A percentile compares a stretch with the other conserved stretches of the same genome.
Evolutionary conservation across 2,113 vertebrate genomes (phyloP).

Genomic region (Corapipo altera): DNA sequence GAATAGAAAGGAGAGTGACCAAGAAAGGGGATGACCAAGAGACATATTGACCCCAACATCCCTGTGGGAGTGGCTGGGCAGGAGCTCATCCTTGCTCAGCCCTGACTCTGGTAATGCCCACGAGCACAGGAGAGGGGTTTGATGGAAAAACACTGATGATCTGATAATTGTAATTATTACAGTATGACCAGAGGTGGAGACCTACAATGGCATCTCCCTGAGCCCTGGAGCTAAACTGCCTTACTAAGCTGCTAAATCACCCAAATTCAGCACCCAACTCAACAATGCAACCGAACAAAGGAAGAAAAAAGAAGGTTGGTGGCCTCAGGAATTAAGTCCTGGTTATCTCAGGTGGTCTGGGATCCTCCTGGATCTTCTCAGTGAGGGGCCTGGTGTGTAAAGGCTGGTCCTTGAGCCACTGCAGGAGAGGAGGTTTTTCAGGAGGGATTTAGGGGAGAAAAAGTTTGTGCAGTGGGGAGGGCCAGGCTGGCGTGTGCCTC

Average conservation of each 20-base stretch:
- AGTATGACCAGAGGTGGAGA: neutral
- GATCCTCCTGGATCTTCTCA: neutral
- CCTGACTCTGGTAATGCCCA: rapidly evolving
- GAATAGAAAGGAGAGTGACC: neutral
- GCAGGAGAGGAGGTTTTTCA: neutral
- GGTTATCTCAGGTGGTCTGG: neutral
- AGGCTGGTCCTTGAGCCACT: rapidly evolving
- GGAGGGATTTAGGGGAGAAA: neutral
- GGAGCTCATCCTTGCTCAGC: neutral
- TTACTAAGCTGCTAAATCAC: rapidly evolving
- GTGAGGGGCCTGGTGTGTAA: too few species aligned
- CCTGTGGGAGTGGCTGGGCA: neutral
- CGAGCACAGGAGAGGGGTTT: rapidly evolving
- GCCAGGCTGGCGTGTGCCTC: neutral
- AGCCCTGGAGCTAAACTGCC: rapidly evolving
- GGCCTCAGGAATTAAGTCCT: neutral
- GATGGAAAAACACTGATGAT: rapidly evolving
- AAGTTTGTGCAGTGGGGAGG: neutral
- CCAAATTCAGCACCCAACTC: neutral
- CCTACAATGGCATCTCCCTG: rapidly evolving
- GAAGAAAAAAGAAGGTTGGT: too few species aligned
- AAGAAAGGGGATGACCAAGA: neutral
- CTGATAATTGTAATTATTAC: rapidly evolving
- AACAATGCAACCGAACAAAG: rapidly evolving
- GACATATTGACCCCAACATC: rapidly evolving